A percentile compares a stretch with the other conserved stretches of the same genome.
phyloP scores from a whole-genome alignment of 1,140 invertebrate species.

The Heliothis virescens region DNA sequence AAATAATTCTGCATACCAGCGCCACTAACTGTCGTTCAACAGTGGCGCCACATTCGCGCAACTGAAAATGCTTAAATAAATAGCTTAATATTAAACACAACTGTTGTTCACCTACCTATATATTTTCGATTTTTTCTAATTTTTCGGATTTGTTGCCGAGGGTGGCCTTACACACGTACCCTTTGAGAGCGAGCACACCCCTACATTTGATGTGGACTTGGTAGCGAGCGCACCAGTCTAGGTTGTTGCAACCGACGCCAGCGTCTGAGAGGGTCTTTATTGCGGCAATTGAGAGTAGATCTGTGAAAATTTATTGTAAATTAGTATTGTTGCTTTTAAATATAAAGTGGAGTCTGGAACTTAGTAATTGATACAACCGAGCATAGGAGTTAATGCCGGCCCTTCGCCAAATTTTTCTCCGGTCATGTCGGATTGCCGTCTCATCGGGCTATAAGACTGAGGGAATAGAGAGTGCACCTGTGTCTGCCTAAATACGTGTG shows the following conservation, averaged over 20 bases:
- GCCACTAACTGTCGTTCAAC: neutral
- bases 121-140: constrained; percentile 24
- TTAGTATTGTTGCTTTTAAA: neutral
- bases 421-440: no score
- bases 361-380: neutral
- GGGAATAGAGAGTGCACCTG: no score
- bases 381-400: no score
- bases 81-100: constrained; percentile 23
- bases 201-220: constrained; percentile 95
- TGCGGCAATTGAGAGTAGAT: constrained; percentile 77
- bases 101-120: neutral
- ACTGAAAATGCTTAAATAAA: constrained; percentile 35
- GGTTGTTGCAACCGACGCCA: constrained; percentile 70
- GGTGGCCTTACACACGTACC: constrained; percentile 87
- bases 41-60: constrained; percentile 7
- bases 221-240: constrained; percentile 93
- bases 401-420: no score
- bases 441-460: no score
- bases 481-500: no score
- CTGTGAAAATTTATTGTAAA: constrained; percentile 57
- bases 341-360: neutral
- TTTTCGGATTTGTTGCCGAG: constrained; percentile 53
- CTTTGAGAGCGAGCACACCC: constrained; percentile 95
- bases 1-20: no score
- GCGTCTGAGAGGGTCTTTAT: constrained; percentile 76